Base-by-base conservation (phyloP, 2,113 vertebrate genomes). In the Larimichthys crocea region DNA sequence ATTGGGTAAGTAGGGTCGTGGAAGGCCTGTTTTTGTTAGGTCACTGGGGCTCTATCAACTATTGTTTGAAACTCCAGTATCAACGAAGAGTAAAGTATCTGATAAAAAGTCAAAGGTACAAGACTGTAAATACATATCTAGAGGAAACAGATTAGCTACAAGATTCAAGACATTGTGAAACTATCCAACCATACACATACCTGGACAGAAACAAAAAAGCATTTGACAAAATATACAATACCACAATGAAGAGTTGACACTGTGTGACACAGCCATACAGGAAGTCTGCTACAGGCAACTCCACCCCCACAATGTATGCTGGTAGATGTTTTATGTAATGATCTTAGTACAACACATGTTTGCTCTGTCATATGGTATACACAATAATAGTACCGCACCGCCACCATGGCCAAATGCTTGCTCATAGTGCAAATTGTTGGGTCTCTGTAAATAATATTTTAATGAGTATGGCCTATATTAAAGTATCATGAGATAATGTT, bases 1-100 rank as follows among this genome's bases (percentile, higher is more conserved):
- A 65, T 35, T 60, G 2, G 57, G 12, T 52, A 44, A 15, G 55
- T 26, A 22, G 59, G 55, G 53, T 69, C 73, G 72, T 62, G 57
- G 35, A 60, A 55, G 20, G 15, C 49, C 49, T 73, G 55, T 31
- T 55, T 11, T 6, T 67, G 61, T 79, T 57, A 57, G 9, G 12
- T 61, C 56, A 56, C n/a, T 48, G 48, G 55, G 16, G 35, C 17
- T 56, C 10, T 65, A 24, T 62, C 26, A 62, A 11, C 62, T 78
- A 0, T 0, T 5, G 59, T 19, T 50, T 49, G 14, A 62, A 66
- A 67, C 48, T 42, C 62, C 50, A 40, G 29, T 48, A 42, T 11
- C 40, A 29, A 49, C 2, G 40, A 52, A 59, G 29, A 52, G 19
- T 15, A 22, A 40, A 20, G 3, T 17, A 29, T 11, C 17, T 4